Conservation (phyloP, 1,140 invertebrate genomes). For the Tribolium madens region DNA sequence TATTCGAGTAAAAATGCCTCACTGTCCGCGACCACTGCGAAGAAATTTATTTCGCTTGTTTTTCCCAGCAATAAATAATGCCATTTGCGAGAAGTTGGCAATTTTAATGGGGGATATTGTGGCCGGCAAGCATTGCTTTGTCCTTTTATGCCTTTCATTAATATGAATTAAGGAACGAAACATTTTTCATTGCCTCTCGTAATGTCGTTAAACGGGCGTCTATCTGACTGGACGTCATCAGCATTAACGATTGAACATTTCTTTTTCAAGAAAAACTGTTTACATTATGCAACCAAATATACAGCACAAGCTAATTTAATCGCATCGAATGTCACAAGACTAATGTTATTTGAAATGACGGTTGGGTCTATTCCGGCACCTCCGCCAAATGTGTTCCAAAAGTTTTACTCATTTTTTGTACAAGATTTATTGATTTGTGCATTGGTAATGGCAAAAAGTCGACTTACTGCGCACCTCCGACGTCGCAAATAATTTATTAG, state of each 20-base stretch:
- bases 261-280: background rate
- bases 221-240: conserved; percentile 24
- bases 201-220: conserved; percentile 29
- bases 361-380: background rate
- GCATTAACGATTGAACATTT: too few species aligned
- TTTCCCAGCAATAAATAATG: conserved; percentile 34
- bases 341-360: too few species aligned
- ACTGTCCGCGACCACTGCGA: background rate
- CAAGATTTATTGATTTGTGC: background rate
- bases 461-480: background rate
- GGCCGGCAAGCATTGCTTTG: conserved; percentile 8
- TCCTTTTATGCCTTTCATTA: conserved; percentile 39
- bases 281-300: background rate
- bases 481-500: background rate
- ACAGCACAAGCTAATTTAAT: background rate
- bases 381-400: background rate
- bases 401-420: background rate
- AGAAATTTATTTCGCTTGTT: conserved; percentile 33
- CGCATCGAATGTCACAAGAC: too few species aligned
- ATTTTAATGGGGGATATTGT: conserved; percentile 29
- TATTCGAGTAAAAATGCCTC: conserved; percentile 4
- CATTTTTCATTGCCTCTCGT: conserved; percentile 27
- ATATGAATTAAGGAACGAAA: conserved; percentile 28
- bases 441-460: background rate
- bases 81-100: conserved; percentile 30